Conservation (phyloP, 2,113 vertebrate species). For the Sylvilagus bachmani region DNA sequence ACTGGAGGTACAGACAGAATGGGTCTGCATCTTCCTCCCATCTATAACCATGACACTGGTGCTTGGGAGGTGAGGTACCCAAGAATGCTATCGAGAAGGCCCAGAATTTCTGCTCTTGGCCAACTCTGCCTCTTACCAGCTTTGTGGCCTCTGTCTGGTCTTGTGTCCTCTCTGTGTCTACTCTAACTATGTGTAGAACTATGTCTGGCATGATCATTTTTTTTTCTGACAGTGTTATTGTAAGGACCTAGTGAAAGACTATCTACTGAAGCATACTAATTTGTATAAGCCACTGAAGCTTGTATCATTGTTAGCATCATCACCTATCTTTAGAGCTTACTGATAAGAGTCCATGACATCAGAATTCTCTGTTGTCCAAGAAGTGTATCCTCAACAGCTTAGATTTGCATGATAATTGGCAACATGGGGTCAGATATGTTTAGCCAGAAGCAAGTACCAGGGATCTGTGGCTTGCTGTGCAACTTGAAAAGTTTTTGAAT, state of each 20-base stretch:
- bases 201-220: slow-evolving; percentile 31
- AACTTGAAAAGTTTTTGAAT: slow-evolving; percentile 55
- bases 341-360: neutral
- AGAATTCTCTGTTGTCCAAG: slow-evolving; percentile 15
- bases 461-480: slow-evolving; percentile 24
- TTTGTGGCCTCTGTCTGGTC: neutral
- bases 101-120: neutral
- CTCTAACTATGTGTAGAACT: neutral
- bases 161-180: neutral
- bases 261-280: slow-evolving; percentile 30
- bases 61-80: slow-evolving; percentile 11
- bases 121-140: neutral
- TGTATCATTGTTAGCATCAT: neutral
- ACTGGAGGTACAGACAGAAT: neutral
- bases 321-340: slow-evolving; percentile 36
- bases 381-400: neutral
- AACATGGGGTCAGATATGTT: neutral
- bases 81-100: neutral
- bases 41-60: neutral
- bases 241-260: slow-evolving; percentile 35
- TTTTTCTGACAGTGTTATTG: neutral
- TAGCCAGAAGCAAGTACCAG: neutral
- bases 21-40: neutral
- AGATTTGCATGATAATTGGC: neutral
- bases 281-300: slow-evolving; percentile 30